A percentile compares a stretch with the other conserved stretches of the same genome.
Conservation (phyloP, 2,113 vertebrate species). For the Aegotheles bennettii region DNA sequence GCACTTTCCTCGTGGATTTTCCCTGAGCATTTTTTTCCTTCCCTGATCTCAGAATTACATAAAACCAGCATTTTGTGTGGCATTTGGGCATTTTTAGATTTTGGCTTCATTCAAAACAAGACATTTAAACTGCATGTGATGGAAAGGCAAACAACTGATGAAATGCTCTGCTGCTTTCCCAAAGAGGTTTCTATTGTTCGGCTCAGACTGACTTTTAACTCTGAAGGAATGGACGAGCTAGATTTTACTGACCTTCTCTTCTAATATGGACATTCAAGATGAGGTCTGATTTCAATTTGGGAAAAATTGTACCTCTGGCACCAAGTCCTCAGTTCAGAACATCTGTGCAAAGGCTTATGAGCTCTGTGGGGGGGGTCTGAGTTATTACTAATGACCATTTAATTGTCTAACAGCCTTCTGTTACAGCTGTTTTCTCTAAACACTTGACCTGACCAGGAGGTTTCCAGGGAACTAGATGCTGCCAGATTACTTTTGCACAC, state of each 20-base stretch:
- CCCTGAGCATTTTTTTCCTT: neutral
- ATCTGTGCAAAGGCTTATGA: neutral
- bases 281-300: neutral
- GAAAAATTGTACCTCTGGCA: neutral
- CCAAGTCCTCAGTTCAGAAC: neutral
- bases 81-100: neutral
- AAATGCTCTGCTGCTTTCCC: neutral
- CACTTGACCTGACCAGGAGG: neutral
- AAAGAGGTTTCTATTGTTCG: neutral
- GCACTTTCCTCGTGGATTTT: neutral
- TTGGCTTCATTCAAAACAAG: neutral
- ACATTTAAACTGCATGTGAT: neutral
- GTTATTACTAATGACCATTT: neutral
- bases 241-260: neutral
- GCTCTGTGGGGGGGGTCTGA: neutral
- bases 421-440: neutral
- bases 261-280: neutral
- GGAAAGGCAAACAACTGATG: neutral
- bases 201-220: neutral
- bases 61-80: neutral
- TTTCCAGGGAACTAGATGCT: neutral
- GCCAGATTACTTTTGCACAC: neutral
- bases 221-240: neutral
- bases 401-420: neutral
- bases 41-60: neutral